phyloP scores from a whole-genome alignment of 2,113 vertebrate species.

The Pygoscelis antarcticus region DNA sequence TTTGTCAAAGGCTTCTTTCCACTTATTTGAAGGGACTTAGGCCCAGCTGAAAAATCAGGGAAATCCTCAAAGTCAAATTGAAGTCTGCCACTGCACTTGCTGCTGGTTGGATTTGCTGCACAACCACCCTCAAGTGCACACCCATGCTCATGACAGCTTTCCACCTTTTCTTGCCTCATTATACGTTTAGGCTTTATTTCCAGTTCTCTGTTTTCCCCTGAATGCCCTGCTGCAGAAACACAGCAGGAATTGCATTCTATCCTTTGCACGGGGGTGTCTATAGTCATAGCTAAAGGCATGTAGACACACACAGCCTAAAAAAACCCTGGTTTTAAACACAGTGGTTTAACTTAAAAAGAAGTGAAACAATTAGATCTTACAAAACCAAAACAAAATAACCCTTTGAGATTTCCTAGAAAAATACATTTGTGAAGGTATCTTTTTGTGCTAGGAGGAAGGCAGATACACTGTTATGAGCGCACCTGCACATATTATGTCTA shows the following conservation, averaged over 20 bases:
- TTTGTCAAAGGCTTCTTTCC: neutral
- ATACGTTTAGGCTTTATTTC: neutral
- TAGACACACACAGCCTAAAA: neutral
- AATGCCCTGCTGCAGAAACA: neutral
- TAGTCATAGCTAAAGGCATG: neutral
- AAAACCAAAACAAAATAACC: neutral
- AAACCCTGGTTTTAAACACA: neutral
- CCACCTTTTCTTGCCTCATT: neutral
- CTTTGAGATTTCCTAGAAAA: neutral
- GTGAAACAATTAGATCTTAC: neutral
- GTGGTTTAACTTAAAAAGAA: neutral
- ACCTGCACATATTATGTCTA: neutral
- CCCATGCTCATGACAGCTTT: neutral
- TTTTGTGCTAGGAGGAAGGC: neutral
- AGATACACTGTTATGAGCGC: neutral
- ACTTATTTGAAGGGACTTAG: neutral
- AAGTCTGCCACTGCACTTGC: neutral
- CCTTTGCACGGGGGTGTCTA: neutral
- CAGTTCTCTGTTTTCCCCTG: neutral
- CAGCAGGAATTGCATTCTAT: neutral
- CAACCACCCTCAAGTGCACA: neutral
- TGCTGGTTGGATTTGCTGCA: neutral
- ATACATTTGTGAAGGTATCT: neutral
- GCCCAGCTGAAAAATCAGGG: neutral
- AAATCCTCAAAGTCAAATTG: neutral